Base-by-base conservation (phyloP, 2,113 vertebrate species). In the Syngnathus scovelli region DNA sequence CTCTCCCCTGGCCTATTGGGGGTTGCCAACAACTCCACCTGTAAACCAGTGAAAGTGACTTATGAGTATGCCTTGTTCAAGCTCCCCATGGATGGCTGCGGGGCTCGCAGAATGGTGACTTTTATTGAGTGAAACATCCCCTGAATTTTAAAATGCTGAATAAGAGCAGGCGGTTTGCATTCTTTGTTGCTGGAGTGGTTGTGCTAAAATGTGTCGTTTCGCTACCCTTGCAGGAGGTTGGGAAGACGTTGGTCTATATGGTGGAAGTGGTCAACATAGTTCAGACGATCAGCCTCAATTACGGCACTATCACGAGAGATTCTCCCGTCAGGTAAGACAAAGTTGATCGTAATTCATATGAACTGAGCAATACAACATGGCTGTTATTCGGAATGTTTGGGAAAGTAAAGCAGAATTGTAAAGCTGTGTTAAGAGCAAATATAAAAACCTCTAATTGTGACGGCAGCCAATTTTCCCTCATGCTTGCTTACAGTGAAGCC, bases 241-340 rank as follows among this genome's bases (percentile, higher is more conserved):
- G 89, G 15, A 86, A 90, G 74, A 83, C 79, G 0, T 56, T 91
- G 33, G 81, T 92, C 62, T 91, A 92, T 61, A 88, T 92, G 70
- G 72, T 91, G 74, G 91, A 91, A 73, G 63, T 92, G 38, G 62
- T 89, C 48, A 92, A 89, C 73, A 79, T 21, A 39, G n/a, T 91
- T 43, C 82, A 90, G 18, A 59, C 88, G 0, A 60, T 92, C 68
- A 83, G 78, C 64, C 84, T 90, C 39, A 88, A 88, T 85, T 89
- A 91, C 12, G 90, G 90, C 49, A 90, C 88, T 64, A 91, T 92
- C 78, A 91, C 91, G n/a, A 89, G 90, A 73, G 90, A 91, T 54
- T 86, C 89, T 39, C 86, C 91, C 16, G 66, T 91, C 74, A 90
- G 91, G 91, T 92, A 72, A 61, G 81, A 65, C 2, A 15, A 65